Evolutionary conservation across 2,797 vertebrate species (phyloP).

Genomic region (Avahi laniger): DNA sequence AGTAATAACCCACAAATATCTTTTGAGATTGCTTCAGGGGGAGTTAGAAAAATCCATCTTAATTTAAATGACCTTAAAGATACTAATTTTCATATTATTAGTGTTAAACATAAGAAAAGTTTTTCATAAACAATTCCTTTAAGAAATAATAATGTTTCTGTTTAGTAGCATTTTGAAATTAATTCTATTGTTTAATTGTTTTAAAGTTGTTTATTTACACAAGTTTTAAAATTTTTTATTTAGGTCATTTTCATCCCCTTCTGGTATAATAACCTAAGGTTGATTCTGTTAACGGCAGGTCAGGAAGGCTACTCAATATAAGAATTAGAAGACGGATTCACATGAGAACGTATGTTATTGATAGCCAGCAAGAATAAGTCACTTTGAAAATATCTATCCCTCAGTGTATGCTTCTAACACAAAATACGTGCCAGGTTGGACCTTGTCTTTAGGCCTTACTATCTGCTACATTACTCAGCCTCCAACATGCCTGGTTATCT

Average conservation of each 20-base stretch:
- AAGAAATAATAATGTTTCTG: neutral
- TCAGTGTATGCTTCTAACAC: neutral
- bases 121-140: neutral
- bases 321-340: neutral
- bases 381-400: neutral
- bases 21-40: neutral
- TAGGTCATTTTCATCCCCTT: neutral
- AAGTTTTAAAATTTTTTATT: neutral
- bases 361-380: neutral
- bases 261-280: neutral
- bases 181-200: neutral
- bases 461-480: neutral
- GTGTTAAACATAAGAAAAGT: neutral
- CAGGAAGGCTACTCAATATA: neutral
- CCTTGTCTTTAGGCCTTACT: neutral
- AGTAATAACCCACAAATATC: neutral
- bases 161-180: neutral
- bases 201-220: neutral
- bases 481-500: neutral
- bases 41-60: neutral
- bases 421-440: neutral
- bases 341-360: neutral
- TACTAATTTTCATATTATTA: neutral
- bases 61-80: conserved; percentile 10
- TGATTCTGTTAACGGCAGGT: neutral